Percentiles rank a stretch among this genome's conserved stretches.
Conservation (phyloP, 1,140 invertebrate species). For the Euwallacea fornicatus region DNA sequence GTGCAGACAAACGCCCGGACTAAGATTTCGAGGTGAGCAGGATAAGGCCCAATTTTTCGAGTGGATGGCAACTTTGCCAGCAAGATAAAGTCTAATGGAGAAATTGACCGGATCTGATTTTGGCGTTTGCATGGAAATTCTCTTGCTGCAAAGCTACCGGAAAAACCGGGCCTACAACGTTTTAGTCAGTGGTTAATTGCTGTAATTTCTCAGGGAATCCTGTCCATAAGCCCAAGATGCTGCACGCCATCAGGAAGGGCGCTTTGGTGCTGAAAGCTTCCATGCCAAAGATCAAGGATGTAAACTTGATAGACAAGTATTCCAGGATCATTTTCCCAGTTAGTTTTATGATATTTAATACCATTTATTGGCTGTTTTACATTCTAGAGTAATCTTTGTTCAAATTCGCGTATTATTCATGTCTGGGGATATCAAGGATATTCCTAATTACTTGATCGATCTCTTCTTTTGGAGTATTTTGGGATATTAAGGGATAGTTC, state of each 20-base stretch:
- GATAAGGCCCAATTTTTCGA: not conserved
- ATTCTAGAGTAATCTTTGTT: constrained; percentile 62
- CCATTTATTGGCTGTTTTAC: constrained; percentile 94
- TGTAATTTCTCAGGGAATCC: constrained; percentile 55
- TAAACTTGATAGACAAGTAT: constrained; percentile 97
- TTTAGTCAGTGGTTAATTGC: constrained; percentile 1
- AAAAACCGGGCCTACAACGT: not conserved
- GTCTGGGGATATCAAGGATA: too few species aligned
- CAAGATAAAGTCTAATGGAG: too few species aligned
- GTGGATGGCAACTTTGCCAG: not conserved
- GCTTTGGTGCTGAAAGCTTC: constrained; percentile 78
- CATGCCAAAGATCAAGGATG: constrained; percentile 93
- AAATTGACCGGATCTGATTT: too few species aligned
- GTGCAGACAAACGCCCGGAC: constrained; percentile 55
- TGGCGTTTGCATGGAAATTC: too few species aligned
- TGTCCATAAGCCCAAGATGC: constrained; percentile 66
- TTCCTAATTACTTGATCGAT: too few species aligned
- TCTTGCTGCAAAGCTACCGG: too few species aligned
- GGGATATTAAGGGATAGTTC: not conserved
- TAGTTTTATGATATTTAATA: constrained; percentile 92
- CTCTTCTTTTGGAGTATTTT: not conserved
- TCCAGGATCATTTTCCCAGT: constrained; percentile 92
- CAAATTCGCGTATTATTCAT: too few species aligned
- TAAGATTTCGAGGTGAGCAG: constrained; percentile 60
- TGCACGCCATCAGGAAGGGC: constrained; percentile 75